Evolutionary conservation across 2,113 vertebrate species (phyloP).

Genomic region (Apus apus): DNA sequence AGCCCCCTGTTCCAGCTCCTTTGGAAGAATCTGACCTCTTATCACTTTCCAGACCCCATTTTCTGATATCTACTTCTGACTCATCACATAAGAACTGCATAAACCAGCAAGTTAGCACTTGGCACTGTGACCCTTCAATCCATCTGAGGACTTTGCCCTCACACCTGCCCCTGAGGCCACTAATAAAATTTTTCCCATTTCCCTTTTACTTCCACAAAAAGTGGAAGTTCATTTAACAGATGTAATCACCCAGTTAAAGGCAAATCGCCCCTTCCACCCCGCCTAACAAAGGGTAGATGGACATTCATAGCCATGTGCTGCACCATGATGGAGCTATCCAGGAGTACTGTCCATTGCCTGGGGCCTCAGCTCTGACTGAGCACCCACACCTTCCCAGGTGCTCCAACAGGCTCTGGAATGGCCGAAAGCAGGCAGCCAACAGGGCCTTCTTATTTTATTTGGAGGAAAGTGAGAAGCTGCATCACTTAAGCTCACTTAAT

Average conservation of each 20-base stretch:
- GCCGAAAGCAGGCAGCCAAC: not conserved
- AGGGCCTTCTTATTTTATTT: not conserved
- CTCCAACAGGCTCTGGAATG: not conserved
- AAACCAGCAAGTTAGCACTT: not conserved
- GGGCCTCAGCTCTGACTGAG: not conserved
- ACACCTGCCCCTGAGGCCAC: not conserved
- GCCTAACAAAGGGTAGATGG: not conserved
- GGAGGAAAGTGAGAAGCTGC: not conserved
- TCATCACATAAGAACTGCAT: not conserved
- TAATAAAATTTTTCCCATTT: not conserved
- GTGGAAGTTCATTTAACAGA: not conserved
- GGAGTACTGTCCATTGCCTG: not conserved
- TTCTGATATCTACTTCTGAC: not conserved
- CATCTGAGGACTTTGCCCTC: not conserved
- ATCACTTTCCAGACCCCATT: not conserved
- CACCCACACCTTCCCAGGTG: not conserved
- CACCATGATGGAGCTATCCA: not conserved
- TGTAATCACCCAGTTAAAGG: not conserved
- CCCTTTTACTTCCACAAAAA: not conserved
- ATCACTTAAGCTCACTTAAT: not conserved
- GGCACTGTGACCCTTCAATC: fast-evolving
- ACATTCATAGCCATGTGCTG: not conserved
- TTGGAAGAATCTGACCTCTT: not conserved
- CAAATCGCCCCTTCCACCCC: not conserved
- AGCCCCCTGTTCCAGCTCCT: fast-evolving